Percentiles rank a stretch among this genome's conserved stretches.
Conservation (phyloP, 2,113 vertebrate genomes). For the Halichoeres trimaculatus region DNA sequence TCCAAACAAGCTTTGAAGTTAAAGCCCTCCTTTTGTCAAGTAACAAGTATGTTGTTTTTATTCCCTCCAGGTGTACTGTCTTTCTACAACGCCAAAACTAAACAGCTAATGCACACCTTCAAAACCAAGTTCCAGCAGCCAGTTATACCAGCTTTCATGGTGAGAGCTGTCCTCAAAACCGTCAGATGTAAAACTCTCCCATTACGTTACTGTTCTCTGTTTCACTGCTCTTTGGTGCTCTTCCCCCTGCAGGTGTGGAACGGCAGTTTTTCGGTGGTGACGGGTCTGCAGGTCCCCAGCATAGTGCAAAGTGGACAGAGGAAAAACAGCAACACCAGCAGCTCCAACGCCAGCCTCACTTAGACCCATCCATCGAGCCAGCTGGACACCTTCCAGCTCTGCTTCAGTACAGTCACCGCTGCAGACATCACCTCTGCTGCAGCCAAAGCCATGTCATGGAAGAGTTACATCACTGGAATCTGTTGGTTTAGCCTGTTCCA, state of each 20-base stretch:
- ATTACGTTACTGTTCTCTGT: neutral
- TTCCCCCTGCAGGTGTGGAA: slow-evolving; percentile 91
- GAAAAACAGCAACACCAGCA: slow-evolving; percentile 92
- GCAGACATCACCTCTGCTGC: slow-evolving; percentile 48
- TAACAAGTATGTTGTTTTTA: neutral
- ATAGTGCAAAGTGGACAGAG: slow-evolving; percentile 90
- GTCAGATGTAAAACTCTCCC: accelerated
- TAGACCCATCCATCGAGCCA: slow-evolving; percentile 71
- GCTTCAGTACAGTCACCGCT: slow-evolving; percentile 27
- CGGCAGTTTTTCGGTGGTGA: slow-evolving; percentile 92
- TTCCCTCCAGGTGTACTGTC: slow-evolving; percentile 88
- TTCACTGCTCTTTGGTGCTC: neutral
- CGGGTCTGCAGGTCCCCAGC: slow-evolving; percentile 93
- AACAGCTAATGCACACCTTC: slow-evolving; percentile 92
- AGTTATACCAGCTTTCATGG: slow-evolving; percentile 92
- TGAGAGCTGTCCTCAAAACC: slow-evolving; percentile 20
- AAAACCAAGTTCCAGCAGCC: slow-evolving; percentile 94
- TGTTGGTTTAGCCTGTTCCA: slow-evolving; percentile 29
- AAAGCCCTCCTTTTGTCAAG: neutral
- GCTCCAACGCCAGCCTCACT: slow-evolving; percentile 93
- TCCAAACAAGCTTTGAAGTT: too few relatives aligned
- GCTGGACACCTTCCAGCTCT: slow-evolving; percentile 19
- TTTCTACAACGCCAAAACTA: slow-evolving; percentile 93
- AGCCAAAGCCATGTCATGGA: slow-evolving; percentile 41
- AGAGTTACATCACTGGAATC: slow-evolving; percentile 50